phyloP scores from a whole-genome alignment of 2,113 vertebrate species.

The zebrafish (Danio rerio) region GRCz12tu NC_133178.1:59393501-59394000 shows the following conservation, averaged over 20 bases:
- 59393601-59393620: not conserved
- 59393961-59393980: not conserved
- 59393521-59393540: not conserved
- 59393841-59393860: constrained; percentile 53
- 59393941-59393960: constrained; percentile 2
- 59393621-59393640: not conserved
- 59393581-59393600: not conserved
- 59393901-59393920: not conserved
- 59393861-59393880: not conserved
- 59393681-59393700: constrained; percentile 36
- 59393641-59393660: constrained; percentile 36
- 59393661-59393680: constrained; percentile 33
- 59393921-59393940: constrained; percentile 12
- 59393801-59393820: constrained; percentile 49
- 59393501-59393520: not conserved
- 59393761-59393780: constrained; percentile 54
- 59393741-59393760: constrained; percentile 59
- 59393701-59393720: not conserved
- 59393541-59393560: not conserved
- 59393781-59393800: constrained; percentile 54
- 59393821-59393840: constrained; percentile 23
- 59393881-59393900: not conserved
- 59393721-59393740: constrained; percentile 58
- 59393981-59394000: not conserved
- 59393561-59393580: not conserved